Percentiles rank a stretch among this genome's conserved stretches.
phyloP scores from a whole-genome alignment of 1,140 invertebrate species.

The Rhyacophila brunnea region DNA sequence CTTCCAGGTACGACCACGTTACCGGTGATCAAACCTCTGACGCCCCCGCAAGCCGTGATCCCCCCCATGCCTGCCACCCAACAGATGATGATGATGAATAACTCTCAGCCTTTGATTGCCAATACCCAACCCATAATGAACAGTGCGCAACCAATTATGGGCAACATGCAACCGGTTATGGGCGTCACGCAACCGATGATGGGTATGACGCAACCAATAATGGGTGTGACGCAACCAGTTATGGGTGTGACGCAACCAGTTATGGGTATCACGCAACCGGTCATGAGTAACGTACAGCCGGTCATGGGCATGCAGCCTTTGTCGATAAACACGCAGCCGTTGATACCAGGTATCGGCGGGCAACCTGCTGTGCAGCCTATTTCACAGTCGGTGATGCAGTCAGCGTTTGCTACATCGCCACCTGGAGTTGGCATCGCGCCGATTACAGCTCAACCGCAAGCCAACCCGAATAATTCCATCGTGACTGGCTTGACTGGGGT shows the following conservation, averaged over 20 bases:
- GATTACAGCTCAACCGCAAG: constrained; percentile 13
- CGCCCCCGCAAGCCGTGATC: constrained; percentile 30
- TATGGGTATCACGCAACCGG: constrained; percentile 17
- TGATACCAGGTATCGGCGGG: constrained; percentile 14
- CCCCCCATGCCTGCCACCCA: constrained; percentile 34
- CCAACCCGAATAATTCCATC: constrained; percentile 9
- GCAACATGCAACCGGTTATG: constrained; percentile 23
- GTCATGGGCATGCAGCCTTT: constrained; percentile 29
- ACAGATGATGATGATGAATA: constrained; percentile 22
- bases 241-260: constrained; percentile 24
- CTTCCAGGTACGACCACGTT: constrained; percentile 5
- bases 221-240: constrained; percentile 9
- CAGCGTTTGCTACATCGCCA: constrained; percentile 4
- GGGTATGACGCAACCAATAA: constrained; percentile 9
- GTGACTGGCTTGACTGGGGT: not conserved
- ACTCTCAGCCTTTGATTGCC: constrained; percentile 22
- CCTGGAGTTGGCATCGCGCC: not conserved
- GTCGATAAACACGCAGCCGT: constrained; percentile 32
- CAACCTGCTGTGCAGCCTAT: not conserved
- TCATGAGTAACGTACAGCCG: constrained; percentile 15
- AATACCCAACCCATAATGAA: constrained; percentile 1
- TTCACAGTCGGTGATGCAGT: constrained; percentile 26
- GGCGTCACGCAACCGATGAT: constrained; percentile 19
- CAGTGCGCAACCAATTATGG: not conserved
- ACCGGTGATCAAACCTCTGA: constrained; percentile 24